Evolutionary conservation across 2,113 vertebrate genomes (phyloP).

Genomic region (Ciconia maguari): DNA sequence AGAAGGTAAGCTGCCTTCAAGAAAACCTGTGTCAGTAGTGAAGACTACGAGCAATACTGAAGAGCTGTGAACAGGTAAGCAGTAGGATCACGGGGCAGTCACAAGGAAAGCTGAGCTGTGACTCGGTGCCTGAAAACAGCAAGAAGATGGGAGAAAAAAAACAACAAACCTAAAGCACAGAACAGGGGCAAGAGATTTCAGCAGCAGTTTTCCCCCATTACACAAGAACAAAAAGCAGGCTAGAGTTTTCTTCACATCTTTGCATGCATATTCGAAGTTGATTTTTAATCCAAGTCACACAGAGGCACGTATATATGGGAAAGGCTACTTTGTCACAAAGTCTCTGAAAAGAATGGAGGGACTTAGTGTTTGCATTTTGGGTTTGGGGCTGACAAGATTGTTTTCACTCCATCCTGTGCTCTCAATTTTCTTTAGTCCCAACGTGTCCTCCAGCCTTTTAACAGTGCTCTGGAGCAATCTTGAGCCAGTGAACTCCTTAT

Average conservation of each 20-base stretch:
- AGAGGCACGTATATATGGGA: rapidly evolving
- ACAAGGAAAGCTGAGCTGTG: neutral
- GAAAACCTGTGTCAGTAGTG: neutral
- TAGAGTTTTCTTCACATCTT: neutral
- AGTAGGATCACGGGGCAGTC: neutral
- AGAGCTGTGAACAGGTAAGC: neutral
- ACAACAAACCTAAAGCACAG: no score
- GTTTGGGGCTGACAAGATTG: neutral
- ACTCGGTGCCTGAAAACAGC: neutral
- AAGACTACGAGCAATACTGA: neutral
- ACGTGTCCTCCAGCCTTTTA: neutral
- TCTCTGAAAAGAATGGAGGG: neutral
- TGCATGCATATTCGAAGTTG: neutral
- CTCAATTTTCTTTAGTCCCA: neutral
- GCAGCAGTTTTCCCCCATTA: neutral
- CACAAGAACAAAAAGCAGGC: neutral
- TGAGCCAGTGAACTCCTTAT: neutral
- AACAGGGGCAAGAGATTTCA: neutral
- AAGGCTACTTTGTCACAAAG: neutral
- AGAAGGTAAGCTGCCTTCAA: neutral
- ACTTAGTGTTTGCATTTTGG: neutral
- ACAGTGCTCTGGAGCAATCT: neutral
- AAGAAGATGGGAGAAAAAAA: neutral
- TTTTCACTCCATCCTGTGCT: neutral
- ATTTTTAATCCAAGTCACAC: neutral